A percentile compares a stretch with the other conserved stretches of the same genome.
Evolutionary conservation across 2,113 vertebrate genomes (phyloP).

Genomic region (Siphamia tubifer): DNA sequence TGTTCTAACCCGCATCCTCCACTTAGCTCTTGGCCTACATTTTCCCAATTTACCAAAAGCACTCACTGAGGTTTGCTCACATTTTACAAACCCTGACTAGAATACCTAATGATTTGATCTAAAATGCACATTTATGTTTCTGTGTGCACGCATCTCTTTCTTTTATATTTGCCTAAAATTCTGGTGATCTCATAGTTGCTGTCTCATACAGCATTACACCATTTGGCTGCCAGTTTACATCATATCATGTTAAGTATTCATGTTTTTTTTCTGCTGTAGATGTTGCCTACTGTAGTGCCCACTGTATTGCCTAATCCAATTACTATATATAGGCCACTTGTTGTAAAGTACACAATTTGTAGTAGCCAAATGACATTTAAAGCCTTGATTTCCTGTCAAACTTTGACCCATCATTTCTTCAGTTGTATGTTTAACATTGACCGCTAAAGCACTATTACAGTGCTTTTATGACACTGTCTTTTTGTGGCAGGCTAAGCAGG

Average conservation of each 20-base stretch:
- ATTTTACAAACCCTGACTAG: constrained; percentile 8
- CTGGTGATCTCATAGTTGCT: constrained; percentile 20
- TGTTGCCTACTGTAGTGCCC: constrained; percentile 32
- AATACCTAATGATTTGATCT: constrained; percentile 5
- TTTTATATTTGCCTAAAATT: constrained; percentile 1
- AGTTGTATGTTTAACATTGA: no score
- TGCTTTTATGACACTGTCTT: no score
- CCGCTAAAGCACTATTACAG: no score
- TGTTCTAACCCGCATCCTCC: neutral
- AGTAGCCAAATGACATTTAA: constrained; percentile 14
- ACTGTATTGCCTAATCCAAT: constrained; percentile 2
- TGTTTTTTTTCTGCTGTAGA: constrained; percentile 22
- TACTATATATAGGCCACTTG: constrained; percentile 21
- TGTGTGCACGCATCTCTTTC: neutral
- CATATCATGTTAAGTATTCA: constrained; percentile 57
- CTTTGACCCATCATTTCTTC: neutral
- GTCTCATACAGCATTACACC: constrained; percentile 38
- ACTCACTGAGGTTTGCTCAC: constrained; percentile 14
- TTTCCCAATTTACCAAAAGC: constrained; percentile 12
- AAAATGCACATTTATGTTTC: neutral
- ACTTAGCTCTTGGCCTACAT: constrained; percentile 23
- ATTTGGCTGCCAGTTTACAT: constrained; percentile 58
- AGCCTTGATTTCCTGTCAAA: constrained; percentile 1
- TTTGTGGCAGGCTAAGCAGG: neutral
- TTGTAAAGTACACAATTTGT: constrained; percentile 14